phyloP scores from a whole-genome alignment of 2,888 invertebrate genomes.

The Chorisops tibialis region DNA sequence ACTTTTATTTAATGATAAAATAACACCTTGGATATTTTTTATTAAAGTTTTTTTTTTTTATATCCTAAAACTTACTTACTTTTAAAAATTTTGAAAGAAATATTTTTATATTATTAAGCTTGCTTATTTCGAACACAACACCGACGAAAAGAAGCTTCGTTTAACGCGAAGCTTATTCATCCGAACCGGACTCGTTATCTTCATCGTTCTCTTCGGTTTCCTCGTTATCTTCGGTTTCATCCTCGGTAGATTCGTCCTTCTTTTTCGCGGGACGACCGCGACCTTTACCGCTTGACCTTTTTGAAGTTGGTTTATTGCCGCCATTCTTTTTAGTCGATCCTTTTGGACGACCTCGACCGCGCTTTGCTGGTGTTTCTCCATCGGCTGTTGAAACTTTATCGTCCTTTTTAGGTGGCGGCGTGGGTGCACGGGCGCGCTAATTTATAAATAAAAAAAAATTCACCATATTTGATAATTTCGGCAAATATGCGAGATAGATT shows the following conservation, averaged over 20 bases:
- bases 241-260: slow-evolving; percentile 38
- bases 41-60: too few relatives aligned
- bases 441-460: background rate
- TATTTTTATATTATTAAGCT: too few relatives aligned
- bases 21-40: too few relatives aligned
- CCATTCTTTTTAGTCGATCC: slow-evolving; percentile 57
- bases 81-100: too few relatives aligned
- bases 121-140: too few relatives aligned
- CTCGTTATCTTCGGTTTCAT: slow-evolving; percentile 37
- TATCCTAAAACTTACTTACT: too few relatives aligned
- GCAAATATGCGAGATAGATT: background rate
- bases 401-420: slow-evolving; percentile 52
- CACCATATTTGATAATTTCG: background rate
- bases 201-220: slow-evolving; percentile 38
- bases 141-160: background rate
- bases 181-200: slow-evolving; percentile 37
- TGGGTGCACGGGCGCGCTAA: slow-evolving; percentile 51
- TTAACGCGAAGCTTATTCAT: slow-evolving; percentile 30
- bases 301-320: slow-evolving; percentile 35
- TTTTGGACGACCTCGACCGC: slow-evolving; percentile 58
- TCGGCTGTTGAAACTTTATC: slow-evolving; percentile 58
- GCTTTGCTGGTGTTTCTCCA: slow-evolving; percentile 56
- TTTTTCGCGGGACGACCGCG: slow-evolving; percentile 37
- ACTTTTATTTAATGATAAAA: background rate
- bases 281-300: slow-evolving; percentile 34